Evolutionary conservation across 2,797 vertebrate genomes (phyloP), one percentile per base, ranked within the genome.

Genomic region (Hyperoplus lanceolatus): DNA sequence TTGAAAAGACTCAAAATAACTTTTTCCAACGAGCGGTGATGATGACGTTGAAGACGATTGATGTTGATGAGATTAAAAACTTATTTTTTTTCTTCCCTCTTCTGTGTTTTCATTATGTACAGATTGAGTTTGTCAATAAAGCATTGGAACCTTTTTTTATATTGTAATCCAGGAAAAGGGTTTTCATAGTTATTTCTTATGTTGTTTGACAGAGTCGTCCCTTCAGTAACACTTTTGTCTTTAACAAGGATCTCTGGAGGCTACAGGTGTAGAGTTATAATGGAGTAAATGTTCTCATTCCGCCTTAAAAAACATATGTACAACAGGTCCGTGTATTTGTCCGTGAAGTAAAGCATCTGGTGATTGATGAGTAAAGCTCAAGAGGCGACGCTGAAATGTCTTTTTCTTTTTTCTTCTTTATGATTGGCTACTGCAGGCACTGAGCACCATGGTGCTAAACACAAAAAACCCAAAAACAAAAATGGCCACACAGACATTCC

Each of bases 351-450:
- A 94, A 92, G 92, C 91, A 83, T 92, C 90, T 78, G 89, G 91
- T 91, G 91, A 89, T 53, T 10, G 82, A 93, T 83, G 90, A 86
- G 87, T 94, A 94, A 95, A 94, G 94, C 94, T 93, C 55, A 82
- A 87, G 71, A 88, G 77, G 80, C 73, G 84, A 87, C 90, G 79
- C 83, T 50, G 46, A 57, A 64, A 81, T 66, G 49, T 77, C 63
- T 75, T 21, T 14, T 21, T 43, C 29, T 62, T 51, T 13, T 18
- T 36, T 43, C 18, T 7, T 63, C 48, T 59, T 51, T 63, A 76
- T 76, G 84, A 81, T 42, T 75, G 14, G 54, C 68, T 81, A 84
- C 89, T 85, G 88, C 89, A 93, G 92, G 92, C 90, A 90, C 89
- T 88, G 86, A 90, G 90, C 91, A 92, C 93, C 86, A 59, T 3